These are phyloP conservation scores for Ciconia nigra DNA, from an alignment of 2,797 vertebrate species.

Conservation along the genomic window DNA sequence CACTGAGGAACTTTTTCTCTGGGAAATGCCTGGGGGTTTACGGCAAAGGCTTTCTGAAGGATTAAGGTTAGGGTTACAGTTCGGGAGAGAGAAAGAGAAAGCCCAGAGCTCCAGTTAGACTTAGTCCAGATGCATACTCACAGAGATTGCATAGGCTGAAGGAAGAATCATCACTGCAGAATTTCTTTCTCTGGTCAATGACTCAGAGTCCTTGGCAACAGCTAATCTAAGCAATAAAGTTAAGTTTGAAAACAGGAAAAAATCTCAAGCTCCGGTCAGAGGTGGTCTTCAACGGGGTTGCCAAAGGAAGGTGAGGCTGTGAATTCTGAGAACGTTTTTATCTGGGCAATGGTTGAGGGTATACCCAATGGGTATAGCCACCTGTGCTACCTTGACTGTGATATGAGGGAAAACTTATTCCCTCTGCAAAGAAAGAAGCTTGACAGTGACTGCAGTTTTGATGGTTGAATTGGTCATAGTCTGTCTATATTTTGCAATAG, in stretches of 20 bases:
- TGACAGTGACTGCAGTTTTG: neutral
- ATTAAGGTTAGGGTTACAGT: neutral
- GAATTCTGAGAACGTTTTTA: neutral
- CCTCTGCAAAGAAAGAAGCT: neutral
- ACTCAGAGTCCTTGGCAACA: neutral
- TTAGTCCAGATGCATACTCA: neutral
- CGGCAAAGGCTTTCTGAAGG: neutral
- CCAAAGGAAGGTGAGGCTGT: neutral
- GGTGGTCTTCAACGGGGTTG: neutral
- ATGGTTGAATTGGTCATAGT: neutral
- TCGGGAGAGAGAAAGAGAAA: neutral
- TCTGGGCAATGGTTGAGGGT: neutral
- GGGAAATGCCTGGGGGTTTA: neutral
- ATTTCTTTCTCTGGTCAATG: neutral
- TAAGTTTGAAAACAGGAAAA: neutral
- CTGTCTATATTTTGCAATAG: neutral
- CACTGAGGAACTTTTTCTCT: neutral
- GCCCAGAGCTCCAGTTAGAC: neutral
- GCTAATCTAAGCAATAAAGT: neutral
- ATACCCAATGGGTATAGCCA: neutral
- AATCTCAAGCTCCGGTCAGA: neutral
- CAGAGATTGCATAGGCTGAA: rapidly evolving
- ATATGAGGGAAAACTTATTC: neutral
- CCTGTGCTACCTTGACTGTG: neutral
- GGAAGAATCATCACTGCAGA: neutral